Conservation (phyloP, 2,113 vertebrate genomes). For the Antechinus stuartii region DNA sequence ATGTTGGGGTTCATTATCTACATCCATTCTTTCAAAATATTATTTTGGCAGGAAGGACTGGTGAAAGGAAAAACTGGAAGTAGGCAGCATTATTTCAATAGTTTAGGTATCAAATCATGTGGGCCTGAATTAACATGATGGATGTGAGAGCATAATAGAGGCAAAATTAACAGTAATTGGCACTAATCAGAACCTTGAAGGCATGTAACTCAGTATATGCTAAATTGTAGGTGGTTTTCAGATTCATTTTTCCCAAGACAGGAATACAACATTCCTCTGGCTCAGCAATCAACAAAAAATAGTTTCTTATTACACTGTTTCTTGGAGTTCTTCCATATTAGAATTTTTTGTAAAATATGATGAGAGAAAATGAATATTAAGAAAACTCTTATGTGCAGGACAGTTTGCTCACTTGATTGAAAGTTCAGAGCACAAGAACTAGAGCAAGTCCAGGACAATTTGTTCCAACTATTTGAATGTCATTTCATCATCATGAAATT, state of each 20-base stretch:
- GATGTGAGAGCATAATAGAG: not conserved
- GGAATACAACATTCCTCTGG: not conserved
- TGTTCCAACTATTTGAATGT: not conserved
- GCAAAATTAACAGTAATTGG: not conserved
- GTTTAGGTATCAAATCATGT: not conserved
- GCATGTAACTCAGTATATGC: not conserved
- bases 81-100: not conserved
- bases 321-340: constrained; percentile 4
- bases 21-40: not conserved
- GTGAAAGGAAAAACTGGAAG: not conserved
- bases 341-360: not conserved
- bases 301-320: not conserved
- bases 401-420: not conserved
- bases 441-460: not conserved
- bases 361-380: not conserved
- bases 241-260: not conserved
- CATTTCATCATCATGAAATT: not conserved
- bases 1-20: not conserved
- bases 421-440: not conserved
- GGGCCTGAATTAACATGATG: not conserved
- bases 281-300: not conserved
- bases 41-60: not conserved
- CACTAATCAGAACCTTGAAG: not conserved
- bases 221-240: not conserved
- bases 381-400: not conserved